Percentiles rank a stretch among this genome's conserved stretches.
These are phyloP conservation scores for Syngnathus floridae DNA, from an alignment of 2,113 vertebrate genomes.

Conservation along the genomic window DNA sequence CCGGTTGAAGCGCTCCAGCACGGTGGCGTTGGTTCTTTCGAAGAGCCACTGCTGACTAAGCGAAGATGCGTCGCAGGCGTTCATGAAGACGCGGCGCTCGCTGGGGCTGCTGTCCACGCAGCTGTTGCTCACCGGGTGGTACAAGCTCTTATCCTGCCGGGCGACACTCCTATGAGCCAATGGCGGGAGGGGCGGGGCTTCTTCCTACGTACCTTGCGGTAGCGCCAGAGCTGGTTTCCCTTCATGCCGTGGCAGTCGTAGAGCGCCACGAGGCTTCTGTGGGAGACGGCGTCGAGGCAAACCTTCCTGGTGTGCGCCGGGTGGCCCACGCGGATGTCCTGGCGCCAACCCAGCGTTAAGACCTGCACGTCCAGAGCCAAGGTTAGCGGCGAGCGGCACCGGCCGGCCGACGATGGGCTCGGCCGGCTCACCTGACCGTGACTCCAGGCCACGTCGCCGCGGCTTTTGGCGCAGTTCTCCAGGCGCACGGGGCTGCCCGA, in stretches of 20 bases:
- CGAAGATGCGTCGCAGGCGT: conserved; percentile 43
- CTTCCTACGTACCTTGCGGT: conserved; percentile 72
- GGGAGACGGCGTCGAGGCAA: conserved; percentile 89
- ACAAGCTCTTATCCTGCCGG: conserved; percentile 56
- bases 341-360: conserved; percentile 94
- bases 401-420: neutral
- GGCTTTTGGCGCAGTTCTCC: conserved; percentile 79
- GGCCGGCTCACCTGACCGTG: conserved; percentile 77
- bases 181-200: too few relatives aligned
- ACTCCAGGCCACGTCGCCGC: conserved; percentile 78
- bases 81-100: conserved; percentile 60
- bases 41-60: conserved; percentile 58
- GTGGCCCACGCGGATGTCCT: conserved; percentile 91
- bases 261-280: conserved; percentile 86
- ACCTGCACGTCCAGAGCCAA: conserved; percentile 66
- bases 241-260: conserved; percentile 97
- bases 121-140: conserved; percentile 61
- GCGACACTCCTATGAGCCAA: too few relatives aligned
- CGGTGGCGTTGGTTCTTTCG: conserved; percentile 58
- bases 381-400: neutral
- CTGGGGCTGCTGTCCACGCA: conserved; percentile 49
- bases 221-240: conserved; percentile 97
- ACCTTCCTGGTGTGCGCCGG: conserved; percentile 92
- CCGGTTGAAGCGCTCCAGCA: conserved; percentile 59
- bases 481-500: conserved; percentile 78